These are phyloP conservation scores for Athalia circularis DNA, from an alignment of 2,888 invertebrate genomes.

Conservation along the genomic window DNA sequence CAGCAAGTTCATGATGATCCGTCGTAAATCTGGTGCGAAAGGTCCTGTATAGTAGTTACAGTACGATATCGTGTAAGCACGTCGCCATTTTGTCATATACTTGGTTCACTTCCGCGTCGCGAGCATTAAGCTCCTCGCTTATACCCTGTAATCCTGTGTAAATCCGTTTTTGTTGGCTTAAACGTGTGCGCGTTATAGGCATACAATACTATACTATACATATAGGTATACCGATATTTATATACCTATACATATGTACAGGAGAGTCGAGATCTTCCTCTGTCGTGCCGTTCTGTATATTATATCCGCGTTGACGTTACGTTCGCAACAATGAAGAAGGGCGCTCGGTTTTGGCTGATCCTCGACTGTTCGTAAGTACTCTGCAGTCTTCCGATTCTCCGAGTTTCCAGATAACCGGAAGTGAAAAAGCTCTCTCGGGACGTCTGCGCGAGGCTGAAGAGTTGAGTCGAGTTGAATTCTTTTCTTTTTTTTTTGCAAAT, in stretches of 20 bases:
- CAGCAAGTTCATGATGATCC: neutral
- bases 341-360: neutral
- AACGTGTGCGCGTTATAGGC: neutral
- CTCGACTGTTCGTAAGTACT: neutral
- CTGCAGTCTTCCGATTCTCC: neutral
- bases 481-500: neutral
- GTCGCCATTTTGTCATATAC: slow-evolving; percentile 26
- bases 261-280: neutral
- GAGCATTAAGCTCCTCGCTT: slow-evolving; percentile 19
- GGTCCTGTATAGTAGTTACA: neutral
- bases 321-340: too few species aligned
- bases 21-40: neutral
- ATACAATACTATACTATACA: neutral
- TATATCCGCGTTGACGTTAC: neutral
- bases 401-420: neutral
- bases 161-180: slow-evolving; percentile 12
- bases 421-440: slow-evolving; percentile 9
- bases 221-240: neutral
- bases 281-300: neutral
- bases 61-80: slow-evolving; percentile 4
- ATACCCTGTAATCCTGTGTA: slow-evolving; percentile 5
- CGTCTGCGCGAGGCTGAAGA: neutral
- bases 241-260: neutral
- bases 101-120: slow-evolving; percentile 15
- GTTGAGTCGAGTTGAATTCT: neutral